Conservation (phyloP, 2,797 vertebrate genomes). For the Paratrypauchen microcephalus region DNA sequence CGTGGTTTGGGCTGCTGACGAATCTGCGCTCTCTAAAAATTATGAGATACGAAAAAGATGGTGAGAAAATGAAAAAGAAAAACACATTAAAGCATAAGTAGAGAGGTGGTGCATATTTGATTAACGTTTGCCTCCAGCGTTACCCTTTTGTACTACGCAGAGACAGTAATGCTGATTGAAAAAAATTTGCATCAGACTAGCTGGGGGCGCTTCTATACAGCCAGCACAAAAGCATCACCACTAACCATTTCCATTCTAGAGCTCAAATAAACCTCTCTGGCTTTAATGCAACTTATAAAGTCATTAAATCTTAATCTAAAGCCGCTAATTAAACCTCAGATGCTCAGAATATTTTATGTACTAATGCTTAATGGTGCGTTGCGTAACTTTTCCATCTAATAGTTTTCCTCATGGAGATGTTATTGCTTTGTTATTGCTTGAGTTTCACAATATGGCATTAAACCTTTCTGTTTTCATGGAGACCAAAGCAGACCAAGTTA, state of each 20-base stretch:
- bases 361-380: slow-evolving; percentile 13
- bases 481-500: too few species aligned
- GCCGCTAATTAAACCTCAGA: slow-evolving; percentile 38
- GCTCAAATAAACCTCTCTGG: slow-evolving; percentile 31
- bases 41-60: neutral
- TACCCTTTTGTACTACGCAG: slow-evolving; percentile 6
- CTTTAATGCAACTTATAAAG: slow-evolving; percentile 44
- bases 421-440: too few species aligned
- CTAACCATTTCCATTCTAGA: slow-evolving; percentile 18
- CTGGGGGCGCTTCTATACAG: slow-evolving; percentile 27
- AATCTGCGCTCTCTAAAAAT: slow-evolving; percentile 57
- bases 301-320: slow-evolving; percentile 30
- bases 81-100: neutral
- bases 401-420: too few species aligned
- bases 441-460: too few species aligned
- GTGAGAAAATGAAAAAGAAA: too few species aligned
- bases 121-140: slow-evolving; percentile 14
- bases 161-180: slow-evolving; percentile 33
- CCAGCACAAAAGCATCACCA: slow-evolving; percentile 16
- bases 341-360: slow-evolving; percentile 29
- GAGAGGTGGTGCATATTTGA: neutral
- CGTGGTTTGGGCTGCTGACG: slow-evolving; percentile 40
- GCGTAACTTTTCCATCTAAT: too few species aligned
- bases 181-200: slow-evolving; percentile 30
- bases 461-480: too few species aligned